phyloP scores from a whole-genome alignment of 2,888 invertebrate species.

The Drosophila peninsularis region DNA sequence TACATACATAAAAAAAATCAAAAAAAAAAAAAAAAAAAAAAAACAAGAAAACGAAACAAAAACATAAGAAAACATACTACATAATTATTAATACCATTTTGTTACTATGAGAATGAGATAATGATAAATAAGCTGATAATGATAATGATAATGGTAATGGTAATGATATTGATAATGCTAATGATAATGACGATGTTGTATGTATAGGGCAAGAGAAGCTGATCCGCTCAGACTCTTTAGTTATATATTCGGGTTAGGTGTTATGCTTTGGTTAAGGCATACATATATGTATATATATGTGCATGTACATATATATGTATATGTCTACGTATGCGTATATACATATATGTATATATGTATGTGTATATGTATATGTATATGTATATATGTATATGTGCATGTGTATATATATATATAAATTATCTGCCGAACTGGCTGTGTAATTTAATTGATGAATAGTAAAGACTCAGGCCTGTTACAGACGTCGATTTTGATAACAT shows the following conservation, averaged over 20 bases:
- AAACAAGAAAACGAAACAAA: background rate
- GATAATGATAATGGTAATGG: conserved; percentile 28
- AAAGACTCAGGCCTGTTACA: conserved; percentile 56
- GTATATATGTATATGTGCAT: background rate
- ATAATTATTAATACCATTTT: conserved; percentile 52
- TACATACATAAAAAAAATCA: too few relatives aligned
- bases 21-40: background rate
- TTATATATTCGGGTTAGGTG: conserved; percentile 30
- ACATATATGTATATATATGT: conserved; percentile 6
- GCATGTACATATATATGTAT: conserved; percentile 1
- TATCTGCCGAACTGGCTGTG: conserved; percentile 63
- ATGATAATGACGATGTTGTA: conserved; percentile 34
- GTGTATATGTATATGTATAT: conserved; percentile 1
- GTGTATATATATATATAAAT: conserved; percentile 34
- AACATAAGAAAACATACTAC: conserved; percentile 32
- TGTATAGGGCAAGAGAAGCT: conserved; percentile 40
- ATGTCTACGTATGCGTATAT: background rate
- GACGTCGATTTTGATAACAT: conserved; percentile 44
- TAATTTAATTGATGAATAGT: conserved; percentile 61
- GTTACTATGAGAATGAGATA: conserved; percentile 50
- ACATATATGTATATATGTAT: background rate
- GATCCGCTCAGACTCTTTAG: conserved; percentile 31
- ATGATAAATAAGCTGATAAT: conserved; percentile 24
- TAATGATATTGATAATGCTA: conserved; percentile 13
- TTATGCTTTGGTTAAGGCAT: conserved; percentile 41